Percentiles rank a stretch among this genome's conserved stretches.
Evolutionary conservation across 1,140 invertebrate species (phyloP).

Genomic region (Coenobita brevimanus): DNA sequence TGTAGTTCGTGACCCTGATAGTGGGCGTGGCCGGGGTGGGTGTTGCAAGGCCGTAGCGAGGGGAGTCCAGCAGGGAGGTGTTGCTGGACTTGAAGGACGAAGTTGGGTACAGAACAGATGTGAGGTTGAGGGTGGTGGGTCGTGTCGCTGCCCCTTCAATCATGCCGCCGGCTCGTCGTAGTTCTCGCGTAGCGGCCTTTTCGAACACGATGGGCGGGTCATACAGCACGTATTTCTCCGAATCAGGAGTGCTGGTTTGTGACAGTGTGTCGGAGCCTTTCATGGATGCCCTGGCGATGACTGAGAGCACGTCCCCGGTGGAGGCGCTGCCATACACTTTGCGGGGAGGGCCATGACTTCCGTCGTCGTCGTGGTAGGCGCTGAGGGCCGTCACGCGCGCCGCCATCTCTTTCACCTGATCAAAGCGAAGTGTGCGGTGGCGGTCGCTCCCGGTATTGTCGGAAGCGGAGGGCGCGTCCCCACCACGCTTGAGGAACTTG

Average conservation of each 20-base stretch:
- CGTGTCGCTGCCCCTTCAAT: conserved; percentile 1
- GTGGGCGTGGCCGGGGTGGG: conserved; percentile 51
- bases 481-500: conserved; percentile 64
- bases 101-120: background rate
- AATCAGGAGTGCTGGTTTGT: conserved; percentile 66
- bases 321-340: conserved; percentile 69
- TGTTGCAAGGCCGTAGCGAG: conserved; percentile 34
- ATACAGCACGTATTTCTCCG: conserved; percentile 65
- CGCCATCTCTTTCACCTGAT: conserved; percentile 68
- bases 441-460: conserved; percentile 29
- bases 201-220: conserved; percentile 67
- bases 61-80: conserved; percentile 10
- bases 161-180: conserved; percentile 3
- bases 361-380: conserved; percentile 61
- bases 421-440: conserved; percentile 51
- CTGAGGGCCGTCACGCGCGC: conserved; percentile 59
- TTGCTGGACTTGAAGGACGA: background rate
- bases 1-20: conserved; percentile 59
- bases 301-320: conserved; percentile 60
- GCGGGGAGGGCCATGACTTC: conserved; percentile 65
- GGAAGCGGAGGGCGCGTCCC: conserved; percentile 8
- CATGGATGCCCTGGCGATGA: conserved; percentile 42
- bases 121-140: conserved; percentile 33
- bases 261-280: conserved; percentile 44
- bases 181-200: conserved; percentile 62